Evolutionary conservation across 1,140 invertebrate species (phyloP), one percentile per base, ranked within the genome.

Genomic region (Pomacea maculata): DNA sequence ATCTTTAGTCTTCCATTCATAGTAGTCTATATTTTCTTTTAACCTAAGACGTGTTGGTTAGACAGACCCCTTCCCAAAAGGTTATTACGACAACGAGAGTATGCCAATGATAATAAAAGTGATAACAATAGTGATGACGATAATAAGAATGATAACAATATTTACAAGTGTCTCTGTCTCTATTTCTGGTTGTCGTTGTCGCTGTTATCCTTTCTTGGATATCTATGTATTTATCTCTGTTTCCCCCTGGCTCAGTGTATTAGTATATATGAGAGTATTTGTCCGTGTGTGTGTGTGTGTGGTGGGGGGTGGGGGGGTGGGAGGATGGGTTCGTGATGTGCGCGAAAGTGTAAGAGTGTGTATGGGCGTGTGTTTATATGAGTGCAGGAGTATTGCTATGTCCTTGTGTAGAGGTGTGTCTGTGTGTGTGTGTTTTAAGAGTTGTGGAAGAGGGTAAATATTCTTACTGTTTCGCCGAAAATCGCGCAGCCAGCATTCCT

Each of bases 391-490:
- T 45, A 1, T 45, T 1, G 34, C 34, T 6, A 45, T 6, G 0
- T 45, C 0, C 6, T 45, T 45, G 34, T 45, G 34, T 45, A 45
- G 34, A 45, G 34, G 34, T 45, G 34, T 45, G 34, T 45, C 3
- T 73, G 72, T 61, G 57, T 17, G 15, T 1, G 57, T 14, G 15
- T 61, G 57, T 61, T 61, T 61, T 61, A 11, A 14, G 3, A 61
- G 4, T 61, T 0, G 57, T 17, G 1, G 34, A 11, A 14, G 57
- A 8, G 55, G 55, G 55, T 14, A 61, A 61, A 11, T 61, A 21
- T 29, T 19, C 72, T 74, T 68, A 86, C 85, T 81, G 65, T 74
- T 81, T 83, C 0, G 85, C 55, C 19, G 83, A 84, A 63, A 81
- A 83, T 21, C 82, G 73, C 10, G 75, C 63, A 9, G 85, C 85